Conservation (phyloP, 2,888 invertebrate genomes). For the Lochmaea capreae region DNA sequence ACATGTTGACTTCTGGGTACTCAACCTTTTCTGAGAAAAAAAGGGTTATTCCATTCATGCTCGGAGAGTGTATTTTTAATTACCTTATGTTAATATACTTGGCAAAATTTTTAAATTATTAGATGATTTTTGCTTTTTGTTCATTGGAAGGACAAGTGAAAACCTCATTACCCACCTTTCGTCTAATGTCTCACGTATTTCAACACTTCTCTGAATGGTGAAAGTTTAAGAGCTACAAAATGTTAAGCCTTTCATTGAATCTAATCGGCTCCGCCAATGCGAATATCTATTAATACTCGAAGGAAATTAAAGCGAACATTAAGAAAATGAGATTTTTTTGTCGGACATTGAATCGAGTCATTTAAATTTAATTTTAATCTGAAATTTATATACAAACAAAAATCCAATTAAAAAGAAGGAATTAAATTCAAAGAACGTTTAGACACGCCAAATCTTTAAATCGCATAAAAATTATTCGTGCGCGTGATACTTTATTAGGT, state of each 20-base stretch:
- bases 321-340: slow-evolving; percentile 44
- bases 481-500: slow-evolving; percentile 65
- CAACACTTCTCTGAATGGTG: too few species aligned
- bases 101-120: too few species aligned
- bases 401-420: slow-evolving; percentile 64
- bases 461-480: slow-evolving; percentile 67
- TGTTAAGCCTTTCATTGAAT: not conserved
- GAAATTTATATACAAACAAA: slow-evolving; percentile 62
- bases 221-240: too few species aligned
- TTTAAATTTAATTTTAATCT: slow-evolving; percentile 61
- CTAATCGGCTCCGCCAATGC: not conserved
- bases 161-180: too few species aligned
- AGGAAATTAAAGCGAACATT: slow-evolving; percentile 46
- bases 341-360: slow-evolving; percentile 53
- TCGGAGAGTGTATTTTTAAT: too few species aligned
- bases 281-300: slow-evolving; percentile 39
- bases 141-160: too few species aligned
- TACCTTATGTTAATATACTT: too few species aligned
- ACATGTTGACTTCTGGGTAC: too few species aligned
- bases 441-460: slow-evolving; percentile 65
- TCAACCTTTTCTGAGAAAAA: too few species aligned
- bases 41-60: too few species aligned
- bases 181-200: too few species aligned
- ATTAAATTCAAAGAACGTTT: slow-evolving; percentile 65
- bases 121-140: too few species aligned